phyloP scores from a whole-genome alignment of 2,888 invertebrate genomes.

The Scaptomyza reducta region DNA sequence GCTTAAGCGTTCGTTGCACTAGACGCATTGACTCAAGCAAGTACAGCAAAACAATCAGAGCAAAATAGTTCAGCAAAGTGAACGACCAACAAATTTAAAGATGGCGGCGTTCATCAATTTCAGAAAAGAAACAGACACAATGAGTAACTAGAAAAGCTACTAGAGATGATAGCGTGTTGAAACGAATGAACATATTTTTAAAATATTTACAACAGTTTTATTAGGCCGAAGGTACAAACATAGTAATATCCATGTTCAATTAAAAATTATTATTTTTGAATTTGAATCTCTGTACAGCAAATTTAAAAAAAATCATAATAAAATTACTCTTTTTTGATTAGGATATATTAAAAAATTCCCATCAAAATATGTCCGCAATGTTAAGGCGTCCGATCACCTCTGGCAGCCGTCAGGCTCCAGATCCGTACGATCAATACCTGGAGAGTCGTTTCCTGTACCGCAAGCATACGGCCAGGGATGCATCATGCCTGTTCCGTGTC shows the following conservation, averaged over 20 bases:
- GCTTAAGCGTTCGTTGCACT: constrained; percentile 53
- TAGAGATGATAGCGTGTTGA: constrained; percentile 35
- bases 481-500: constrained; percentile 94
- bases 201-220: background rate
- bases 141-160: constrained; percentile 6
- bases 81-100: constrained; percentile 50
- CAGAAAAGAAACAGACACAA: constrained; percentile 1
- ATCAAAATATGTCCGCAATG: constrained; percentile 17
- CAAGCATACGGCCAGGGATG: constrained; percentile 94
- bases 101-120: constrained; percentile 38
- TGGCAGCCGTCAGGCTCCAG: constrained; percentile 84
- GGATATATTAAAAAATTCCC: background rate
- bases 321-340: background rate
- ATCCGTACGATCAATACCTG: constrained; percentile 89
- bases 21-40: constrained; percentile 8
- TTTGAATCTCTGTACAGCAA: too few species aligned
- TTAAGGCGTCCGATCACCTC: constrained; percentile 82
- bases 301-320: background rate
- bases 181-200: background rate
- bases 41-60: constrained; percentile 19
- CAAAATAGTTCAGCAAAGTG: constrained; percentile 37
- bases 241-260: too few species aligned
- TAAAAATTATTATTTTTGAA: too few species aligned
- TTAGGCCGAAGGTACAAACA: too few species aligned
- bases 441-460: constrained; percentile 92